Base-by-base conservation (phyloP, 2,888 invertebrate genomes). In the Epinotia brunnichana region DNA sequence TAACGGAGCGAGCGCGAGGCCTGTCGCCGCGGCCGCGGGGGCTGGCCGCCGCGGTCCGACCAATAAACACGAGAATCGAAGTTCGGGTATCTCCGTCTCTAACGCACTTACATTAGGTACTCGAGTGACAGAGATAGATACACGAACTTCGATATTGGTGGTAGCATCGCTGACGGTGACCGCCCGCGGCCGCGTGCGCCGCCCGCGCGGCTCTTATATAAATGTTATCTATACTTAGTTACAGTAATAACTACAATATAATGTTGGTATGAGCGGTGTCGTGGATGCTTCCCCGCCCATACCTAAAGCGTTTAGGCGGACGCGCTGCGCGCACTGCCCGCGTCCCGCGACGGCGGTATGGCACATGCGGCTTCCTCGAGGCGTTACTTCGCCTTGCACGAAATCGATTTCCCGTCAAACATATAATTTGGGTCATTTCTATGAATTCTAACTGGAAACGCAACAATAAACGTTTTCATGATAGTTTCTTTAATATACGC, bases 291-390 rank as follows among this genome's bases (percentile, higher is more conserved):
- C 88, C 88, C 92, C 92, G 87, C 92, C 88, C 92, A 93, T 92
- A 92, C 92, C 92, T 93, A 93, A 93, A 93, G 92, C 92, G 92
- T 93, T 91, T 88, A 91, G 90, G 90, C 90, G 89, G 81, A 85
- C 90, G 90, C 83, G 78, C 73, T 77, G 82, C 82, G 66, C 90
- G 90, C 91, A 86, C 87, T 85, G 89, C 83, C 90, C 83, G 86
- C 82, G 81, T 86, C 83, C 84, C 81, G 77, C 75, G 70, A 69
- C 69, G 67, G 53, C 39, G 54, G 11, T 60, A 75, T 59, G 66
- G 70, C 63, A 69, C 67, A 11, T 62, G 19, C 17, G 56, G 41
- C 24, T 11, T 19, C 1, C 41, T 2, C 21, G 44, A n/a, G n/a
- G 44, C 44, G n/a, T 15, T 1, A n/a, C 48, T 35, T 9, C 15